Base-by-base conservation (phyloP, 2,113 vertebrate genomes). In the Bos javanicus region DNA sequence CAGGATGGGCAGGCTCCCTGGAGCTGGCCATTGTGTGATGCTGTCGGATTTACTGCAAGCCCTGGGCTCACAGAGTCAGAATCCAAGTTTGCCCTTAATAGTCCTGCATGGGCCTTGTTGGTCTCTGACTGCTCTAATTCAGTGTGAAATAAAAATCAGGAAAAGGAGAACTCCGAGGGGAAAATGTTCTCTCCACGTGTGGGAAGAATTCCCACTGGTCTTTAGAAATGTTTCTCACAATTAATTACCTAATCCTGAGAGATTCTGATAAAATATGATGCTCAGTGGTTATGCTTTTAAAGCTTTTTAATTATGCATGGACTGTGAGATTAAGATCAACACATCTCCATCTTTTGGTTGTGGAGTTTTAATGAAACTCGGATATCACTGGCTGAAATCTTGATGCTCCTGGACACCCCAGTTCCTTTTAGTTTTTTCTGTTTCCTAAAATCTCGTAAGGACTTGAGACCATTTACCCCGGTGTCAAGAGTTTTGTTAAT, bases 101-200 rank as follows among this genome's bases (percentile, higher is more conserved):
- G 13, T 6, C 54, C 62, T 39, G 2, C 0, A 1, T 14, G 3
- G 36, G 39, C 17, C n/a, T 36, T 9, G 19, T 36, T 43, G 21
- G 46, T 15, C 5, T 76, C 39, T 15, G 43, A 46, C 8, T 39
- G 48, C 36, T 33, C 93, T 54, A 60, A 56, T 60, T 62, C 46
- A 46, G 15, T 13, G 3, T 5, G 85, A 74, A 46, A 36, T 71
- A 9, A 71, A 36, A 90, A 9, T n/a, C 33, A 60, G 50, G 80
- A 83, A 26, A 28, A 4, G n/a, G 62, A 76, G 46, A 76, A 46
- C 11, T 74, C n/a, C 5, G n/a, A 52, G 23, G 13, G 13, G 30
- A 4, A 26, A 11, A 43, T 19, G 1, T 30, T 39, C n/a, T 50
- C 78, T 39, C 26, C 15, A 86, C 15, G 9, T 48, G 3, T 5